phyloP scores from a whole-genome alignment of 2,888 invertebrate species.

The Encarsia formosa region DNA sequence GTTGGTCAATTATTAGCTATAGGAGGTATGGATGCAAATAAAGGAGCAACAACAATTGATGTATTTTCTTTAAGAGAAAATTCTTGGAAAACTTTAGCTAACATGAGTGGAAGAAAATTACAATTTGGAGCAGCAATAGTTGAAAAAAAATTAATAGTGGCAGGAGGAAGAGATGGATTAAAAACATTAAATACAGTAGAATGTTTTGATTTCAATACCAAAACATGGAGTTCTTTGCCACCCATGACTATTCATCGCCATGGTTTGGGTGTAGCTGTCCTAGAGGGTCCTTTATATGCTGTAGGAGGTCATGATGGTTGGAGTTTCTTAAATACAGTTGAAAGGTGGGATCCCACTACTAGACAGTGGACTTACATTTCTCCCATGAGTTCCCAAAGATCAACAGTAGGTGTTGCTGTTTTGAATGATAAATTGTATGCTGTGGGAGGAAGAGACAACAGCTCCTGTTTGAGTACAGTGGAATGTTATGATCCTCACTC shows the following conservation, averaged over 20 bases:
- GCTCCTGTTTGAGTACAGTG: constrained; percentile 83
- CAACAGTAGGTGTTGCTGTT: constrained; percentile 87
- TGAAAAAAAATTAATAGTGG: constrained; percentile 77
- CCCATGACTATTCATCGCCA: constrained; percentile 89
- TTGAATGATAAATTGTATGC: constrained; percentile 80
- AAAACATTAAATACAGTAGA: constrained; percentile 93
- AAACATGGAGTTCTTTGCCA: constrained; percentile 75
- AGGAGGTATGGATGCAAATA: constrained; percentile 90
- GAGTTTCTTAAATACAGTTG: constrained; percentile 91
- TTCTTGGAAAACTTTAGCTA: constrained; percentile 70
- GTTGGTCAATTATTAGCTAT: constrained; percentile 83
- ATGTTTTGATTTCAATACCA: constrained; percentile 77
- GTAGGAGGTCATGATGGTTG: constrained; percentile 95
- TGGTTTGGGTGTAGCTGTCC: constrained; percentile 69
- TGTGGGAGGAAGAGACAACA: constrained; percentile 89
- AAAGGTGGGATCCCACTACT: constrained; percentile 86
- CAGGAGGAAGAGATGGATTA: constrained; percentile 88
- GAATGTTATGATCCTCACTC: constrained; percentile 76
- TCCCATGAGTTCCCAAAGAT: constrained; percentile 83
- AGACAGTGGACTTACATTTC: constrained; percentile 87
- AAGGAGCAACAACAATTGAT: constrained; percentile 87
- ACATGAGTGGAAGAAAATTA: constrained; percentile 75
- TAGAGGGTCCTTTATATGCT: constrained; percentile 84
- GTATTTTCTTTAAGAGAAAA: constrained; percentile 81
- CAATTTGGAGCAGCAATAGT: constrained; percentile 90